These are phyloP conservation scores for Prunella himalayana DNA, from an alignment of 2,113 vertebrate genomes.

Conservation along the genomic window DNA sequence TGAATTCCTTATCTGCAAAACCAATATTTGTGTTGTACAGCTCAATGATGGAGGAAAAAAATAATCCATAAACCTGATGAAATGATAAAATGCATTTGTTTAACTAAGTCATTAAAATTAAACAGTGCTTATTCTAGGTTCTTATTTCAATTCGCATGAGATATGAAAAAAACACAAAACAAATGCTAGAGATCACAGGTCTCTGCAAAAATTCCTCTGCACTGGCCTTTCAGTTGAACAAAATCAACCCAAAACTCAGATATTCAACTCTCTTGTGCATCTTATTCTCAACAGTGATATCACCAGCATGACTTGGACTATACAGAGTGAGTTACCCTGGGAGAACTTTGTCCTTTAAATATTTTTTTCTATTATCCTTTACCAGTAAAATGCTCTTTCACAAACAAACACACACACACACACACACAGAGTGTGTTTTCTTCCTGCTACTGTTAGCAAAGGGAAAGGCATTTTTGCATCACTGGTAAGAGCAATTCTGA, in stretches of 20 bases:
- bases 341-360: not conserved
- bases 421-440: not conserved
- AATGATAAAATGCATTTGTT: conserved; percentile 50
- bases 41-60: not conserved
- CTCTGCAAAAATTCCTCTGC: not conserved
- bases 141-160: not conserved
- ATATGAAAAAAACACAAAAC: not conserved
- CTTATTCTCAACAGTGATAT: not conserved
- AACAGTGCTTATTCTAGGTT: not conserved
- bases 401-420: not conserved
- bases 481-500: not conserved
- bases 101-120: conserved; percentile 40
- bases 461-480: not conserved
- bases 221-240: not conserved
- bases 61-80: conserved; percentile 18
- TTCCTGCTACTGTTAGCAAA: not conserved
- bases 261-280: not conserved
- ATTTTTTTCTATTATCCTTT: not conserved
- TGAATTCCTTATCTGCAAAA: conserved; percentile 49
- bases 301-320: not conserved
- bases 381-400: not conserved
- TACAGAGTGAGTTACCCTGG: not conserved
- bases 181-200: not conserved
- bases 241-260: not conserved
- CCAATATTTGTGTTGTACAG: conserved; percentile 37